Evolutionary conservation across 1,140 invertebrate genomes (phyloP).

Genomic region (honey bee (Apis mellifera)): DNA sequence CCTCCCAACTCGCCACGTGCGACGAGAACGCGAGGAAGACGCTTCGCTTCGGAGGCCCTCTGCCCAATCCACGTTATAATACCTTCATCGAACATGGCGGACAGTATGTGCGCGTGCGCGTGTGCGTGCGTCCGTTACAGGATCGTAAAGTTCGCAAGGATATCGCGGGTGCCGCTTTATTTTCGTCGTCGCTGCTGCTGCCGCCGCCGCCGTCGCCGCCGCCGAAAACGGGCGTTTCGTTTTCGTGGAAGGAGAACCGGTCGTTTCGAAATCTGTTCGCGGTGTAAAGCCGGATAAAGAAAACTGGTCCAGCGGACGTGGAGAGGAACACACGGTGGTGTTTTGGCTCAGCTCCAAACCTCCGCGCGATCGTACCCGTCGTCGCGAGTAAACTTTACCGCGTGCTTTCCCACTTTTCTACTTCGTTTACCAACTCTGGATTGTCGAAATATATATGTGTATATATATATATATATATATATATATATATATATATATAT

Average conservation of each 20-base stretch:
- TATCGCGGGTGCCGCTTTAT: conserved; percentile 44
- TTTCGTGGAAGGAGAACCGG: conserved; percentile 65
- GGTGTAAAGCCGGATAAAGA: conserved; percentile 58
- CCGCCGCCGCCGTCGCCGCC: conserved; percentile 23
- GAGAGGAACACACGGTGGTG: conserved; percentile 53
- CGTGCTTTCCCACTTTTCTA: neutral
- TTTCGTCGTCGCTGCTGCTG: conserved; percentile 50
- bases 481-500: no score
- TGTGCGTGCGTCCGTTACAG: neutral
- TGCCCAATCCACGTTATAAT: no score
- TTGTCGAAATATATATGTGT: no score
- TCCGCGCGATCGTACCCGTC: conserved; percentile 36
- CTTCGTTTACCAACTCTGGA: neutral
- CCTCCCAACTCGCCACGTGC: no score
- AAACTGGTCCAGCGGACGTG: conserved; percentile 61
- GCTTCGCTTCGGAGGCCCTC: no score
- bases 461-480: no score
- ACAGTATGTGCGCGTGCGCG: neutral
- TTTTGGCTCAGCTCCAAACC: conserved; percentile 54
- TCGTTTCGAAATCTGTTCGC: conserved; percentile 64
- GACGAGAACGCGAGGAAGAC: no score
- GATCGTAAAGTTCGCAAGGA: conserved; percentile 45
- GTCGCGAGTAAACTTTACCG: conserved; percentile 46
- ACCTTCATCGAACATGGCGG: neutral
- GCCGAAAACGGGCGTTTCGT: conserved; percentile 43